Evolutionary conservation across 2,888 invertebrate genomes (phyloP).

Genomic region (Plebejus melissa): DNA sequence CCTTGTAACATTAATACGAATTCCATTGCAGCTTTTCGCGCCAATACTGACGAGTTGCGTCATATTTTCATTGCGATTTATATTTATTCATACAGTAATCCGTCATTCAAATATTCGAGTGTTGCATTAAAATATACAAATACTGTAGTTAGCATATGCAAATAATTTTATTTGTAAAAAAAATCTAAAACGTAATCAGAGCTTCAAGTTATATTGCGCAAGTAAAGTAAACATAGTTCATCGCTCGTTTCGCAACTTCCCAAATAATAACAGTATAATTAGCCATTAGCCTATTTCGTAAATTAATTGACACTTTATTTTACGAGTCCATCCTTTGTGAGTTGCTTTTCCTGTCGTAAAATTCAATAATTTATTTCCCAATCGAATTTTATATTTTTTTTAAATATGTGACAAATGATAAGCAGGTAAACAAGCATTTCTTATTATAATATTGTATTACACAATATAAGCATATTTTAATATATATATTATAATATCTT

Average conservation of each 20-base stretch:
- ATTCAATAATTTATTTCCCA: not conserved
- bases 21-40: slow-evolving; percentile 8
- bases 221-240: not conserved
- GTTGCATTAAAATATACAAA: not conserved
- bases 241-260: not conserved
- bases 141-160: slow-evolving; percentile 25
- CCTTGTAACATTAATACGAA: slow-evolving; percentile 38
- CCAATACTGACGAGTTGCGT: not conserved
- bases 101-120: not conserved
- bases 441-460: too few relatives aligned
- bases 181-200: not conserved
- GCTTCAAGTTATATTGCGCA: not conserved
- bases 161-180: slow-evolving; percentile 17
- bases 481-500: too few relatives aligned
- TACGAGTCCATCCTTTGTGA: not conserved
- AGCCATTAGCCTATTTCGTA: slow-evolving; percentile 5
- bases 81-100: not conserved
- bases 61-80: slow-evolving; percentile 1
- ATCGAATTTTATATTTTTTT: not conserved
- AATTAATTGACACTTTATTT: not conserved
- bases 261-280: slow-evolving; percentile 1
- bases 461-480: too few relatives aligned
- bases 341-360: slow-evolving; percentile 6
- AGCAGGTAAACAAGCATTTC: not conserved
- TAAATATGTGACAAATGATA: not conserved